Evolutionary conservation across 2,113 vertebrate species (phyloP).

Genomic region (Synchiropus splendidus): DNA sequence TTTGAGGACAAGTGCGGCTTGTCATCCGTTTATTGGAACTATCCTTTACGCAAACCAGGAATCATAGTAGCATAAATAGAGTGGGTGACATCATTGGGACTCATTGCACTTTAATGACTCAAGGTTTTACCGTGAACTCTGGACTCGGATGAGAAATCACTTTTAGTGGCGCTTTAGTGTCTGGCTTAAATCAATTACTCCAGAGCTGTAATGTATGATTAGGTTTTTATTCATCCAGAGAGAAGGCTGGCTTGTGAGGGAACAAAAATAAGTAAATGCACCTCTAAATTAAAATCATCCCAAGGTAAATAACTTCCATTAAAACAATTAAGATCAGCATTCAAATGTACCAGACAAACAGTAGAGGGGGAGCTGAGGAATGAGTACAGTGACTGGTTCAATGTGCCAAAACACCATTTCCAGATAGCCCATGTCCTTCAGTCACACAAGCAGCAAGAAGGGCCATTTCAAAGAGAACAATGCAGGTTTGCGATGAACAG

Average conservation of each 20-base stretch:
- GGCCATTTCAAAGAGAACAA: conserved; percentile 64
- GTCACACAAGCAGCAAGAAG: conserved; percentile 63
- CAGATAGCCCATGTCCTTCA: conserved; percentile 62
- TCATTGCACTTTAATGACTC: too few species aligned
- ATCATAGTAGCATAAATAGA: too few species aligned
- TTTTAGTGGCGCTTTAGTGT: too few species aligned
- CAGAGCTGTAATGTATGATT: conserved; percentile 21
- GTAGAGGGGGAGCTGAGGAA: conserved; percentile 57
- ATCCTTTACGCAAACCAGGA: too few species aligned
- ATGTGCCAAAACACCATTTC: conserved; percentile 74
- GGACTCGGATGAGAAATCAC: too few species aligned
- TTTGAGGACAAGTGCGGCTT: too few species aligned
- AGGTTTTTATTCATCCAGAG: conserved; percentile 66
- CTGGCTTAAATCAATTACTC: too few species aligned
- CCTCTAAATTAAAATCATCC: conserved; percentile 72
- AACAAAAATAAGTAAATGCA: conserved; percentile 62
- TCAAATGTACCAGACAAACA: conserved; percentile 90
- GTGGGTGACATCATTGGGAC: too few species aligned
- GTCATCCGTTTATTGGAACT: too few species aligned
- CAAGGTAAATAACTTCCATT: conserved; percentile 74
- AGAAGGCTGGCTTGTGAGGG: conserved; percentile 68
- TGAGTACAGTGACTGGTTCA: conserved; percentile 84
- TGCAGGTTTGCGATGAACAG: too few species aligned
- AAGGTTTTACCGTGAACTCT: too few species aligned
- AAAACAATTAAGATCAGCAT: conserved; percentile 86